A percentile compares a stretch with the other conserved stretches of the same genome.
These are phyloP conservation scores for Drosophila fuyamai DNA, from an alignment of 1,140 invertebrate genomes.

Conservation along the genomic window DNA sequence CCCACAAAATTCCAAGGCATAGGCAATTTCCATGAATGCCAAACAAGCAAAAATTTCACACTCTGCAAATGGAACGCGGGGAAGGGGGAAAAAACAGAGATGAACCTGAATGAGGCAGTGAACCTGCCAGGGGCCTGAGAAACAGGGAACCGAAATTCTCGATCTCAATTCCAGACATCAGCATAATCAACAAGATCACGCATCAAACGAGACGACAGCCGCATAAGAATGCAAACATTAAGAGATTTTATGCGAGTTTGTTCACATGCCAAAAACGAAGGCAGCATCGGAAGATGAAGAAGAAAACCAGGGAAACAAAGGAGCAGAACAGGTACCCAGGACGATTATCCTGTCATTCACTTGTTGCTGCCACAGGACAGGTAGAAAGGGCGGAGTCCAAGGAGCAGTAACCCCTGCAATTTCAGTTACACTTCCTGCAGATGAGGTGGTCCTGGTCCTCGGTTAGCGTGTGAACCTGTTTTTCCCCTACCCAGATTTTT, in stretches of 20 bases:
- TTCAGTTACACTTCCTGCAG: slow-evolving; percentile 69
- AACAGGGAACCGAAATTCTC: slow-evolving; percentile 24
- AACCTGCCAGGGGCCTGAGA: slow-evolving; percentile 43
- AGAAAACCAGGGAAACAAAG: slow-evolving; percentile 44
- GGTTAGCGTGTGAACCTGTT: slow-evolving; percentile 81
- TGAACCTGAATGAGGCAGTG: slow-evolving; percentile 19
- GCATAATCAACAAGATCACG: slow-evolving; percentile 83
- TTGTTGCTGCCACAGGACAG: slow-evolving; percentile 75
- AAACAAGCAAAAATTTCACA: slow-evolving; percentile 75
- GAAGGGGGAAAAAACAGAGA: slow-evolving; percentile 15
- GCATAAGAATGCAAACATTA: slow-evolving; percentile 83
- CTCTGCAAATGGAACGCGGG: slow-evolving; percentile 47
- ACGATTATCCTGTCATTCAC: slow-evolving; percentile 84
- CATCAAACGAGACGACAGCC: slow-evolving; percentile 81
- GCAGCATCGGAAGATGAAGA: background rate
- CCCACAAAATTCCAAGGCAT: slow-evolving; percentile 77
- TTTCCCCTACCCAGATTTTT: slow-evolving; percentile 31
- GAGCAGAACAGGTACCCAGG: slow-evolving; percentile 72
- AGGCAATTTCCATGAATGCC: slow-evolving; percentile 80
- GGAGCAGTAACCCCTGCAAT: slow-evolving; percentile 47
- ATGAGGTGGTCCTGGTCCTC: slow-evolving; percentile 43
- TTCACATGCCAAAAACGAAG: slow-evolving; percentile 74
- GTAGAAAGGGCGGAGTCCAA: slow-evolving; percentile 57
- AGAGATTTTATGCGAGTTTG: slow-evolving; percentile 80
- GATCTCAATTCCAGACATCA: slow-evolving; percentile 58